Conservation (phyloP, 2,113 vertebrate genomes). For the Sapajus apella region DNA sequence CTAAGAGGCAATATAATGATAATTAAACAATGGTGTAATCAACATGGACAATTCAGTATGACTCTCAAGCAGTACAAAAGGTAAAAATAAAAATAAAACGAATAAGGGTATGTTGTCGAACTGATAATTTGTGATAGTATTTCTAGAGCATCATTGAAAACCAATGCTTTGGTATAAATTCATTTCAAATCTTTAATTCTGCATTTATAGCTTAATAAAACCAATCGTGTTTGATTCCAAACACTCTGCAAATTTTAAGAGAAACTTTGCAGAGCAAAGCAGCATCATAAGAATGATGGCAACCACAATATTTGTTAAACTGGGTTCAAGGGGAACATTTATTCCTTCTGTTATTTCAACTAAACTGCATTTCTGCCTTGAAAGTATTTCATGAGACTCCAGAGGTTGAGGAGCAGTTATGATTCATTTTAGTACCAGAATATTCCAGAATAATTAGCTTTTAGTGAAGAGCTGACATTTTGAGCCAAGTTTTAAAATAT, state of each 20-base stretch:
- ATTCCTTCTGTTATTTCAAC: conserved; percentile 75
- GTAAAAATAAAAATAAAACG: not conserved
- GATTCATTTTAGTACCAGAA: conserved; percentile 56
- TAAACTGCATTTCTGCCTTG: conserved; percentile 68
- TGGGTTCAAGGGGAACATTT: conserved; percentile 66
- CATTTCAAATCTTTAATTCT: not conserved
- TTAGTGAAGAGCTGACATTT: conserved; percentile 58
- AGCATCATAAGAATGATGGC: conserved; percentile 46
- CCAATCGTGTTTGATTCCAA: not conserved
- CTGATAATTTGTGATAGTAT: not conserved
- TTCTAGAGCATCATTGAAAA: not conserved
- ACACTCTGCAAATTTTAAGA: conserved; percentile 39
- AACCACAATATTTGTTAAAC: conserved; percentile 66
- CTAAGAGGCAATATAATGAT: not conserved
- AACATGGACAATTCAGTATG: rapidly evolving
- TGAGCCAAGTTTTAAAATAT: conserved; percentile 72
- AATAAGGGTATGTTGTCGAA: not conserved
- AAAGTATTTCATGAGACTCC: conserved; percentile 75
- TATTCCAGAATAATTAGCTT: conserved; percentile 63
- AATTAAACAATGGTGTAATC: not conserved
- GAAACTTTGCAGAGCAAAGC: conserved; percentile 59
- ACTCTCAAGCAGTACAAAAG: not conserved
- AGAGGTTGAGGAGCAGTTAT: conserved; percentile 47
- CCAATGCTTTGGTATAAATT: not conserved
- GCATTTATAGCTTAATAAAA: not conserved